Evolutionary conservation across 2,113 vertebrate species (phyloP).

Genomic region (Pimephales promelas): DNA sequence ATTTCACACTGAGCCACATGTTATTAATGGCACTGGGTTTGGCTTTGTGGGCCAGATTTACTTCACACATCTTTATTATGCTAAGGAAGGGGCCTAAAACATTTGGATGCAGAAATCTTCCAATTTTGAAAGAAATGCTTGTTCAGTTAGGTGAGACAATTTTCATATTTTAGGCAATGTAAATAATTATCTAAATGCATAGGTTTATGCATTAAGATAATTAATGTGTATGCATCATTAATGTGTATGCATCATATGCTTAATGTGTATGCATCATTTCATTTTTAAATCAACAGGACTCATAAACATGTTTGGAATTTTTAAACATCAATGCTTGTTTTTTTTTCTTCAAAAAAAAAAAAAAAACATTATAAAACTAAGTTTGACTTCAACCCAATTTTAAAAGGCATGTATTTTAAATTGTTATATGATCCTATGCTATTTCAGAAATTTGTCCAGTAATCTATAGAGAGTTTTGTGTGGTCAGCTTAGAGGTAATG

Average conservation of each 20-base stretch:
- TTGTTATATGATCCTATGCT: not conserved
- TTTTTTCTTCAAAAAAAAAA: not conserved
- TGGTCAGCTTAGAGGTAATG: not conserved
- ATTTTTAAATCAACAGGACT: not conserved
- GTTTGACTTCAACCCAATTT: not conserved
- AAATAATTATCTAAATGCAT: not conserved
- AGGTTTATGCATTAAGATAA: too few relatives aligned
- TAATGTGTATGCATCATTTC: not conserved
- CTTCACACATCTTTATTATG: conserved; percentile 45
- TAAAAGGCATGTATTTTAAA: not conserved
- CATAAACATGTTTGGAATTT: not conserved
- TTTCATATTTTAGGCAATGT: not conserved
- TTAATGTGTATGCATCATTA: too few relatives aligned
- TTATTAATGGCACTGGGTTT: conserved; percentile 39
- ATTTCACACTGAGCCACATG: conserved; percentile 48
- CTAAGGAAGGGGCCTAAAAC: not conserved
- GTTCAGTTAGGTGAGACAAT: not conserved
- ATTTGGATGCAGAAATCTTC: conserved; percentile 8
- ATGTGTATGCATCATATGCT: too few relatives aligned
- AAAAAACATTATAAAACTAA: not conserved
- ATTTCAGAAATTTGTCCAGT: not conserved
- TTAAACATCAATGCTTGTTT: not conserved
- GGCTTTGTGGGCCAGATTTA: conserved; percentile 30
- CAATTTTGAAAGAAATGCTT: not conserved
- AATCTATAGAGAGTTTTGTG: not conserved